Evolutionary conservation across 2,888 invertebrate species (phyloP).

Genomic region (Schizotus pectinicornis): DNA sequence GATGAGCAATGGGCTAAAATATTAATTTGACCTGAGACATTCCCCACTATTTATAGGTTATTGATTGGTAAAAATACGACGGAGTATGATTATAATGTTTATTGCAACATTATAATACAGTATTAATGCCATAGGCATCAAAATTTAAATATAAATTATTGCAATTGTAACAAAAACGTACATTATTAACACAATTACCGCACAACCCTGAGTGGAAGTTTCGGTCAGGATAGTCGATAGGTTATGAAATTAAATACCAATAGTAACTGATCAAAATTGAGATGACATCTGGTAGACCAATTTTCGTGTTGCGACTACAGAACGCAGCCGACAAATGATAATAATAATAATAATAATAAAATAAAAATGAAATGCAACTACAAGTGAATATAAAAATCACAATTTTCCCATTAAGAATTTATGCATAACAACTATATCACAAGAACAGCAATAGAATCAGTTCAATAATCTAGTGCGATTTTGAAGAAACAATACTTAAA

Average conservation of each 20-base stretch:
- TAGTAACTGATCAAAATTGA: constrained; percentile 8
- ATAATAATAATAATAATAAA: constrained; percentile 12
- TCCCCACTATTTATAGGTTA: no score
- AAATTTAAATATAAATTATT: constrained; percentile 31
- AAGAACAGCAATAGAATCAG: constrained; percentile 38
- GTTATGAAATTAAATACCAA: constrained; percentile 14
- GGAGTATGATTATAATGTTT: constrained; percentile 12
- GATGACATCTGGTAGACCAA: no score
- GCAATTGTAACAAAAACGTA: constrained; percentile 39
- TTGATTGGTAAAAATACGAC: neutral
- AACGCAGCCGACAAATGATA: constrained; percentile 29
- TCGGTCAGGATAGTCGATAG: constrained; percentile 9
- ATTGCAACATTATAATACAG: constrained; percentile 30
- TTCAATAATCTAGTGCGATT: constrained; percentile 31
- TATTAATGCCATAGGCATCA: constrained; percentile 28
- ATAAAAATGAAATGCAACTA: constrained; percentile 35
- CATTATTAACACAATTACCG: constrained; percentile 27
- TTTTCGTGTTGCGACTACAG: constrained; percentile 24
- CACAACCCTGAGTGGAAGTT: constrained; percentile 2
- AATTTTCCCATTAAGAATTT: constrained; percentile 32
- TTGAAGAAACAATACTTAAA: constrained; percentile 23
- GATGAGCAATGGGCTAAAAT: no score
- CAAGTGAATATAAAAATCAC: constrained; percentile 34
- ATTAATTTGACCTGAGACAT: no score
- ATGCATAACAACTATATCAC: constrained; percentile 37